Conservation (phyloP, 2,113 vertebrate genomes). For the Balaeniceps rex region DNA sequence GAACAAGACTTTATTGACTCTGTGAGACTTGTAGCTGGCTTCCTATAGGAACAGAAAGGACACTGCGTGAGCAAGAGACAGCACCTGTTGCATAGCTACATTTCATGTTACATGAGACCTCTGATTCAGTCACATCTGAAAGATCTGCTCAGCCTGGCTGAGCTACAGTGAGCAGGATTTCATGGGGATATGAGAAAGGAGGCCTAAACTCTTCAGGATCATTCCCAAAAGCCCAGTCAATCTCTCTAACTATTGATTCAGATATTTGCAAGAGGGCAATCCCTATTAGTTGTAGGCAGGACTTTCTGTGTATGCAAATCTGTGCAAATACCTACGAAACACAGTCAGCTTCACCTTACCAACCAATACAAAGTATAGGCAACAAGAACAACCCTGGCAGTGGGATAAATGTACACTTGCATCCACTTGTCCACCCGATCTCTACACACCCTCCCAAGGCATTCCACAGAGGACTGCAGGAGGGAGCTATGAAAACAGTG, state of each 20-base stretch:
- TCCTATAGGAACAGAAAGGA: slow-evolving; percentile 73
- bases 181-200: not conserved
- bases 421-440: not conserved
- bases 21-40: slow-evolving; percentile 80
- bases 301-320: not conserved
- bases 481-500: not conserved
- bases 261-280: not conserved
- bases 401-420: not conserved
- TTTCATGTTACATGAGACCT: not conserved
- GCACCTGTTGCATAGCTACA: not conserved
- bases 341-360: not conserved
- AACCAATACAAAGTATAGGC: not conserved
- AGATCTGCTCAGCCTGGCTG: not conserved
- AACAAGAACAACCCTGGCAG: not conserved
- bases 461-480: not conserved
- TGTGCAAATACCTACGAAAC: not conserved
- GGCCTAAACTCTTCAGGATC: not conserved
- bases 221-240: not conserved
- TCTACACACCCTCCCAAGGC: not conserved
- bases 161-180: not conserved
- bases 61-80: not conserved
- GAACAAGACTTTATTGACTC: slow-evolving; percentile 85
- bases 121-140: not conserved
- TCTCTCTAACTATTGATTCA: not conserved
- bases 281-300: not conserved